phyloP scores from a whole-genome alignment of 1,140 invertebrate species.

The Drosophila orosa region DNA sequence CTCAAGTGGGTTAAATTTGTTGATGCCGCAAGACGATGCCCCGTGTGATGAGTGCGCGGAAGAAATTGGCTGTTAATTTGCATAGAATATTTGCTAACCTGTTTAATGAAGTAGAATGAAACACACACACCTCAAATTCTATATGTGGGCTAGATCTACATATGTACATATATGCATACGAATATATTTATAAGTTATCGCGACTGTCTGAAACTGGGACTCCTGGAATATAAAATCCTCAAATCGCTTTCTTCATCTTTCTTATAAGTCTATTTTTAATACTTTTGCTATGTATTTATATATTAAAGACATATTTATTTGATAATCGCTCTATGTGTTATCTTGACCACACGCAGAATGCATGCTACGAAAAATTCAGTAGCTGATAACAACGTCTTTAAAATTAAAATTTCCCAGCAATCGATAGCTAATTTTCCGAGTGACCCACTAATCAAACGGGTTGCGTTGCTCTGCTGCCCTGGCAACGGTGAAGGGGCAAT shows the following conservation, averaged over 20 bases:
- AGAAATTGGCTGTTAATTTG: conserved; percentile 40
- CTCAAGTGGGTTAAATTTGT: conserved; percentile 24
- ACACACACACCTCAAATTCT: neutral
- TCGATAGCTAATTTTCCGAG: conserved; percentile 22
- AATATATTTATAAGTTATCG: neutral
- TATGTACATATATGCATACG: neutral
- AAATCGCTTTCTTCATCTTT: neutral
- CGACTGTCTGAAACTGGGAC: neutral
- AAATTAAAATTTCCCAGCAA: neutral
- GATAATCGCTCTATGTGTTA: conserved; percentile 9
- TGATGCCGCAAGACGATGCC: neutral
- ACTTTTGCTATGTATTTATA: neutral
- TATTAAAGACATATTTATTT: conserved; percentile 3
- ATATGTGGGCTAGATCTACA: conserved; percentile 2
- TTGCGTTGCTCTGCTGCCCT: conserved; percentile 12
- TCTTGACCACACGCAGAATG: conserved; percentile 14
- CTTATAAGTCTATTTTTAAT: conserved; percentile 12
- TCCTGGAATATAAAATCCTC: neutral
- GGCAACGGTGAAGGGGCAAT: conserved; percentile 8
- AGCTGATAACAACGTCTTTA: neutral
- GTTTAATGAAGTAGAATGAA: conserved; percentile 23
- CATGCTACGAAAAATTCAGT: conserved; percentile 8
- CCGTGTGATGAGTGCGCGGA: conserved; percentile 31
- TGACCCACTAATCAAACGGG: conserved; percentile 27
- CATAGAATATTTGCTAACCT: conserved; percentile 35